These are phyloP conservation scores for Acanthiza pusilla DNA, from an alignment of 2,797 vertebrate genomes.

Conservation along the genomic window DNA sequence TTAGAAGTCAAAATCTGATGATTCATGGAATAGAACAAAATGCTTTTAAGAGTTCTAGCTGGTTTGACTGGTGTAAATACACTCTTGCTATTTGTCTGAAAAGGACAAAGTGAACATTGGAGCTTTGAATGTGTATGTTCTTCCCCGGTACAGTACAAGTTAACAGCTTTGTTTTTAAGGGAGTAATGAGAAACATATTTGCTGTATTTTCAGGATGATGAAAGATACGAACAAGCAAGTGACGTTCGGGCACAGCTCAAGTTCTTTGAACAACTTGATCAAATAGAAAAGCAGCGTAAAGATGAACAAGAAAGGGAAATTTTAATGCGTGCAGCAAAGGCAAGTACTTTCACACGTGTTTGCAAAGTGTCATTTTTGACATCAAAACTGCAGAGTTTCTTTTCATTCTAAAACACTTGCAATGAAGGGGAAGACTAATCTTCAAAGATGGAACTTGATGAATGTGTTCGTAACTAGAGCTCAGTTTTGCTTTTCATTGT, in stretches of 20 bases:
- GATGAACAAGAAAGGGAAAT: slow-evolving; percentile 95
- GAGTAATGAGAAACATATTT: slow-evolving; percentile 14
- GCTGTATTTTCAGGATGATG: slow-evolving; percentile 82
- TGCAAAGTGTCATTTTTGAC: slow-evolving; percentile 1
- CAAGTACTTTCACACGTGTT: slow-evolving; percentile 58
- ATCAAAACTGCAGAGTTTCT: neutral
- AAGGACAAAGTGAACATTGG: slow-evolving; percentile 13
- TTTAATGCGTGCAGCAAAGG: slow-evolving; percentile 92
- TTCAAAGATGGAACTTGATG: neutral
- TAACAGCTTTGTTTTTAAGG: slow-evolving; percentile 9
- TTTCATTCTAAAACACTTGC: neutral
- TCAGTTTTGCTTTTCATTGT: neutral
- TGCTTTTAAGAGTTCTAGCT: slow-evolving; percentile 8
- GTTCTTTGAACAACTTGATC: slow-evolving; percentile 95
- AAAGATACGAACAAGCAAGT: slow-evolving; percentile 82
- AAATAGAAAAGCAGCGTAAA: slow-evolving; percentile 92
- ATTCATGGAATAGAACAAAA: slow-evolving; percentile 45
- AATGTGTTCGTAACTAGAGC: neutral
- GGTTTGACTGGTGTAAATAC: slow-evolving; percentile 31
- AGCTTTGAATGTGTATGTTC: neutral
- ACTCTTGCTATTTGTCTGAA: slow-evolving; percentile 30
- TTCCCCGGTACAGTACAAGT: neutral
- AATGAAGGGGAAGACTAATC: neutral
- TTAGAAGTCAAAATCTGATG: slow-evolving; percentile 40
- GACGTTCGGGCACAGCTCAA: slow-evolving; percentile 90